These are phyloP conservation scores for Heliconius sara DNA, from an alignment of 2,888 invertebrate genomes.

Conservation along the genomic window DNA sequence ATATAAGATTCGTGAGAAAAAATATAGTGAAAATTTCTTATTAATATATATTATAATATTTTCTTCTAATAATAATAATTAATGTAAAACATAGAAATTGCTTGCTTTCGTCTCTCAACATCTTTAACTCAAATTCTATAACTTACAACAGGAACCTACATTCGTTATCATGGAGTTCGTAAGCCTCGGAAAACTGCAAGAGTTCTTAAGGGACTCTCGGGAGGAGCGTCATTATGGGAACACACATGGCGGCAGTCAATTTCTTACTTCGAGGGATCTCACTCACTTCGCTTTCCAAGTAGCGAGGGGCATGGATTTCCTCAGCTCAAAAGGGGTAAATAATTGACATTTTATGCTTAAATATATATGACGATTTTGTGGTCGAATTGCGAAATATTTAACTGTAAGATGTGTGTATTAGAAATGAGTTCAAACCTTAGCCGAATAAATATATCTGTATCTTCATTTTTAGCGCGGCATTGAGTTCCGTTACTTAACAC, in stretches of 20 bases:
- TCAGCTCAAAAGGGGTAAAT: conserved; percentile 92
- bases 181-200: conserved; percentile 93
- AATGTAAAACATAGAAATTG: no score
- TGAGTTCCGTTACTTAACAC: no score
- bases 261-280: conserved; percentile 92
- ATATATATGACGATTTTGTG: neutral
- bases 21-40: neutral
- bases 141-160: conserved; percentile 87
- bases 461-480: no score
- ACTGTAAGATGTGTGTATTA: neutral
- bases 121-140: neutral
- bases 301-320: conserved; percentile 94
- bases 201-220: conserved; percentile 92
- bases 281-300: conserved; percentile 96
- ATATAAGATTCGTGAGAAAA: no score
- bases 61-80: no score
- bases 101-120: neutral
- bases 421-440: no score
- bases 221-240: conserved; percentile 93
- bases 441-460: no score
- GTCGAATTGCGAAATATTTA: neutral
- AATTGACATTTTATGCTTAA: neutral
- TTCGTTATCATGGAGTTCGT: conserved; percentile 97
- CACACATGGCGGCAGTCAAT: conserved; percentile 89
- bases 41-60: no score